phyloP scores from a whole-genome alignment of 2,797 vertebrate species.

The Staurois parvus region DNA sequence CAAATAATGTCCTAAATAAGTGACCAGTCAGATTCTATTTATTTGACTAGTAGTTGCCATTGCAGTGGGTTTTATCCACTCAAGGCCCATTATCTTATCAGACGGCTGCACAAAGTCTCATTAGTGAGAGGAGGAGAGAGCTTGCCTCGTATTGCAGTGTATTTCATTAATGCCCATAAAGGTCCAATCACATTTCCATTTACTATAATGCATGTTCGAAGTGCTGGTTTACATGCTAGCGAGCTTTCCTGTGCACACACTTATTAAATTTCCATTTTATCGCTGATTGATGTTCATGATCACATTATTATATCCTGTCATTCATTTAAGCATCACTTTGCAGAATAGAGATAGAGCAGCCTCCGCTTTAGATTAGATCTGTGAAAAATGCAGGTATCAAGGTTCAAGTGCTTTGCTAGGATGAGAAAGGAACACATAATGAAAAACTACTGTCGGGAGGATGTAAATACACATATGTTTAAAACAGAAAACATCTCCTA shows the following conservation, averaged over 20 bases:
- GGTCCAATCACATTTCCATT: slow-evolving; percentile 6
- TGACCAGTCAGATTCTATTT: slow-evolving; percentile 5
- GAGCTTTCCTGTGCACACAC: slow-evolving; percentile 26
- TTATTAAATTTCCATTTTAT: slow-evolving; percentile 57
- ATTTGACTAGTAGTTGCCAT: not conserved
- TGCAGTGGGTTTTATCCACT: slow-evolving; percentile 32
- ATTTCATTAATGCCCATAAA: slow-evolving; percentile 35
- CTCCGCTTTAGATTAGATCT: slow-evolving; percentile 21
- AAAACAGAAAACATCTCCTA: not conserved
- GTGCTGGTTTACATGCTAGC: slow-evolving; percentile 47
- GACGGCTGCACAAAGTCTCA: slow-evolving; percentile 39
- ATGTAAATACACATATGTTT: not conserved
- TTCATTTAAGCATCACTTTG: slow-evolving; percentile 51
- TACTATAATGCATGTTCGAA: slow-evolving; percentile 49
- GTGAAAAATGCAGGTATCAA: slow-evolving; percentile 15
- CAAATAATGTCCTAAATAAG: slow-evolving; percentile 34
- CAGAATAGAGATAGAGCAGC: slow-evolving; percentile 39
- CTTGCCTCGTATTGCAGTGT: slow-evolving; percentile 10
- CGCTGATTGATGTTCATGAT: slow-evolving; percentile 55
- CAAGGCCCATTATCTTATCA: slow-evolving; percentile 22
- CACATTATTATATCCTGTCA: slow-evolving; percentile 47
- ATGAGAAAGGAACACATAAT: slow-evolving; percentile 5
- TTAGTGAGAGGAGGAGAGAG: slow-evolving; percentile 24
- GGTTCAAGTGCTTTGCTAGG: slow-evolving; percentile 33
- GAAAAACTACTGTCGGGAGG: not conserved